Percentiles rank a stretch among this genome's conserved stretches.
Conservation (phyloP, 2,113 vertebrate genomes). For the Chaetorhynchus papuensis region DNA sequence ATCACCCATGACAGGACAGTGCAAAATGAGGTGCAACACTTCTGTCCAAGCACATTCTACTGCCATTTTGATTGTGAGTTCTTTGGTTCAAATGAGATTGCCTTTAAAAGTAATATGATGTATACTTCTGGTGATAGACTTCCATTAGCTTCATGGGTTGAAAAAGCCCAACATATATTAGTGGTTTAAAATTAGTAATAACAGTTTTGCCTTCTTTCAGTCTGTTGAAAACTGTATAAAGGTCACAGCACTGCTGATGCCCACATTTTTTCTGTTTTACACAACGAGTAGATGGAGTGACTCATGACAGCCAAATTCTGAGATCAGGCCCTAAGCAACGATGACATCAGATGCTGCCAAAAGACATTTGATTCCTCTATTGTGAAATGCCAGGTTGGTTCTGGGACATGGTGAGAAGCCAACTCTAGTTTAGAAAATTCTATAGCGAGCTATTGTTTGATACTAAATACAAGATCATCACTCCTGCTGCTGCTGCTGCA, state of each 20-base stretch:
- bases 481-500: neutral
- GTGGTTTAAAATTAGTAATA: neutral
- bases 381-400: conserved; percentile 56
- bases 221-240: neutral
- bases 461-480: neutral
- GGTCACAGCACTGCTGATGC: neutral
- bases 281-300: neutral
- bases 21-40: neutral
- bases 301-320: conserved; percentile 17
- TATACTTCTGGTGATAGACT: neutral
- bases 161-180: neutral
- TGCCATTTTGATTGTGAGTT: neutral
- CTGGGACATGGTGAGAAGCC: conserved; percentile 23
- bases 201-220: neutral
- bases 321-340: conserved; percentile 28
- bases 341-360: conserved; percentile 37
- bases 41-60: neutral
- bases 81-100: neutral
- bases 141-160: neutral
- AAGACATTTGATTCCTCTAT: conserved; percentile 42
- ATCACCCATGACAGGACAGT: neutral
- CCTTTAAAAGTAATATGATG: neutral
- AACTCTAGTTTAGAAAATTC: conserved; percentile 6
- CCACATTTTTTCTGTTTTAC: conserved; percentile 20
- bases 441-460: conserved; percentile 26